phyloP scores from a whole-genome alignment of 2,797 vertebrate species.

The Micrastur ruficollis region DNA sequence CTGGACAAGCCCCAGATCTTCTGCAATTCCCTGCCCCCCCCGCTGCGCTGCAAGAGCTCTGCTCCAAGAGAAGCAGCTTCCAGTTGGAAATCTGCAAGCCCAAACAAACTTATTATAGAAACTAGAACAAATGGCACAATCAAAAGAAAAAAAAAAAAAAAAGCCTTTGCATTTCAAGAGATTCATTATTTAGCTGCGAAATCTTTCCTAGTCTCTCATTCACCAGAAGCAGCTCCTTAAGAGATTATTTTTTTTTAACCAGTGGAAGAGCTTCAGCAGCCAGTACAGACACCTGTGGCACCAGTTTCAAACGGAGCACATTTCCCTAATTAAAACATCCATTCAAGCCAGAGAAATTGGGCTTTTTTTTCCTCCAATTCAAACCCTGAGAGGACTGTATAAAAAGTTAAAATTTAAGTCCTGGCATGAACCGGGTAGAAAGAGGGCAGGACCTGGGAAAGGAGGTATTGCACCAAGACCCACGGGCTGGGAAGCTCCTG shows the following conservation, averaged over 20 bases:
- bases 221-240: background rate
- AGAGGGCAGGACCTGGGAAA: background rate
- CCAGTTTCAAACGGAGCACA: background rate
- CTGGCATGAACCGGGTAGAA: background rate
- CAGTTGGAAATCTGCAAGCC: slow-evolving; percentile 60
- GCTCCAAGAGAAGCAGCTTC: slow-evolving; percentile 11
- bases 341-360: background rate
- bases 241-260: background rate
- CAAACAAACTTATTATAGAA: slow-evolving; percentile 67
- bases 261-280: background rate
- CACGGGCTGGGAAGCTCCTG: background rate
- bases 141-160: background rate
- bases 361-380: background rate
- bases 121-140: slow-evolving; percentile 65
- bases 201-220: background rate
- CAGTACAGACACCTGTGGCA: slow-evolving; percentile 10
- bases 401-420: background rate
- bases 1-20: rapidly evolving
- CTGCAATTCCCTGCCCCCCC: background rate
- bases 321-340: background rate
- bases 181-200: slow-evolving; percentile 29
- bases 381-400: rapidly evolving
- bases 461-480: rapidly evolving
- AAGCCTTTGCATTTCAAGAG: slow-evolving; percentile 37
- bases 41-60: background rate